Evolutionary conservation across 2,797 vertebrate species (phyloP).

Genomic region (Uromys caudimaculatus): DNA sequence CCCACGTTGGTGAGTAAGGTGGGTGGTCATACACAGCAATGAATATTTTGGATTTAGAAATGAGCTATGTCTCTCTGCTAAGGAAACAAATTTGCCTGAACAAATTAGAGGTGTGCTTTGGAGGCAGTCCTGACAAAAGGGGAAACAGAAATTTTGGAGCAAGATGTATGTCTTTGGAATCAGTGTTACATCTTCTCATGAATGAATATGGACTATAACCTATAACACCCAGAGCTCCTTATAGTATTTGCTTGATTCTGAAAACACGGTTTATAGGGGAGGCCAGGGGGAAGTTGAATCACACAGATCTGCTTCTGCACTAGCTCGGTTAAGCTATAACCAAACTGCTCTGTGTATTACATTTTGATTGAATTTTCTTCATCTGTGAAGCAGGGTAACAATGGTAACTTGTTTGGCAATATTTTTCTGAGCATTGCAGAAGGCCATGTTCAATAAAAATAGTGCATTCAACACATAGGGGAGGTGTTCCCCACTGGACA

Average conservation of each 20-base stretch:
- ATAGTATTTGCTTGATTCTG: not conserved
- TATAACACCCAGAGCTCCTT: not conserved
- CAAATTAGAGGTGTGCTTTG: constrained; percentile 57
- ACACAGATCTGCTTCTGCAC: not conserved
- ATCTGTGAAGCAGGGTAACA: not conserved
- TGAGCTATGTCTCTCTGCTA: constrained; percentile 53
- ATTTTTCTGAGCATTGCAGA: not conserved
- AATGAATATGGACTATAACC: not conserved
- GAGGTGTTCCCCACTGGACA: not conserved
- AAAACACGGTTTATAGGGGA: constrained; percentile 15
- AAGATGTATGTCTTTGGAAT: constrained; percentile 40
- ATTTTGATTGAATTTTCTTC: constrained; percentile 19
- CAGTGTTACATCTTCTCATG: not conserved
- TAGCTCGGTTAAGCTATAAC: not conserved
- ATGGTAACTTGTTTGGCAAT: not conserved
- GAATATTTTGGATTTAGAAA: constrained; percentile 68
- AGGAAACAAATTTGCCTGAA: constrained; percentile 44
- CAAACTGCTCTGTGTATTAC: not conserved
- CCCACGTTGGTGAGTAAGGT: constrained; percentile 55
- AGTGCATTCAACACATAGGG: not conserved
- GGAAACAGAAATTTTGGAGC: not conserved
- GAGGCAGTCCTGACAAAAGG: constrained; percentile 12
- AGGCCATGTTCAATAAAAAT: not conserved
- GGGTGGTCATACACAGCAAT: constrained; percentile 22
- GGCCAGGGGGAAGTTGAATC: not conserved